Evolutionary conservation across 2,113 vertebrate species (phyloP), one percentile per base, ranked within the genome.

Genomic region (Larimichthys crocea): DNA sequence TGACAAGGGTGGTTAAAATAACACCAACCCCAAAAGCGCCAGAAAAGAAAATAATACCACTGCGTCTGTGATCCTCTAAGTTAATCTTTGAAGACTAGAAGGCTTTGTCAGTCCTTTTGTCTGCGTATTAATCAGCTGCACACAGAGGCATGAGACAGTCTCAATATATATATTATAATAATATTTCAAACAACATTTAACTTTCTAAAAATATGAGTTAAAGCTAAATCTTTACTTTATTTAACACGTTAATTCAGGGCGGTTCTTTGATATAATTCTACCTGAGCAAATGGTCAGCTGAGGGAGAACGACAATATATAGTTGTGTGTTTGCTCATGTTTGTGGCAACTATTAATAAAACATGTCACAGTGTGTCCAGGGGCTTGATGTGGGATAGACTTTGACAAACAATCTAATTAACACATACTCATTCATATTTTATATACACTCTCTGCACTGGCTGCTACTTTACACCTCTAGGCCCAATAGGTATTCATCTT

Each of bases 1-100:
- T 88, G 89, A 91, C 85, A 87, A 76, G 82, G 76, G 49, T 83
- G 68, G 78, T 84, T 90, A 86, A 86, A 89, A 88, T 84, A 83
- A 84, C 75, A 82, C 77, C 55, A 49, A 79, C 46, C 49, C 35
- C 65, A 79, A 81, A 80, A 24, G 64, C 67, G 55, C 40, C 6
- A 61, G 29, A 80, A 60, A 83, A 74, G 53, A 78, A 70, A 86
- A 86, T 83, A 88, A 91, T 74, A 76, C 69, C 20, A 64, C 78
- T n/a, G 61, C 60, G 57, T 40, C 80, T 76, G 29, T 53, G 62
- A 77, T 74, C 31, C 70, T 79, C 56, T 4, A 46, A 68, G 65
- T 64, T 86, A 76, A 84, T 86, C 86, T 85, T 77, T 76, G 44
- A 76, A 71, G 71, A 82, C 71, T 69, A 24, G 70, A 64, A 52